A percentile compares a stretch with the other conserved stretches of the same genome.
Conservation (phyloP, 2,113 vertebrate species). For the Colistium nudipinnis region DNA sequence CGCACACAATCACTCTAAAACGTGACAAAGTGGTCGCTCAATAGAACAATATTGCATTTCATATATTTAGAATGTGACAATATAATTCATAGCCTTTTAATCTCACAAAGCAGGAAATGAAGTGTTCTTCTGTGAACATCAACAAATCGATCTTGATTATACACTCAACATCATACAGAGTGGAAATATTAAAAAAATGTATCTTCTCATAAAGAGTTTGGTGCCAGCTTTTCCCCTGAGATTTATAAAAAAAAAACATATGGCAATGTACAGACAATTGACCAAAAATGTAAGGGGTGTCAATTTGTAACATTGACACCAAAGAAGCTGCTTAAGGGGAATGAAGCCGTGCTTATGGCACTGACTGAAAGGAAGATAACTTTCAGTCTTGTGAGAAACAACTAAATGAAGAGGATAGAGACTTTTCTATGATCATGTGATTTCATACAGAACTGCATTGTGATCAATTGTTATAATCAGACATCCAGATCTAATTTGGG, state of each 20-base stretch:
- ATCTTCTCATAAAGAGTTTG: slow-evolving; percentile 8
- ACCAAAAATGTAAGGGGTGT: neutral
- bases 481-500: neutral
- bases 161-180: slow-evolving; percentile 24
- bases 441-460: neutral
- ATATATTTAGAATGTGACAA: neutral
- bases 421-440: neutral
- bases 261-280: neutral
- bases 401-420: neutral
- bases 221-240: slow-evolving; percentile 48
- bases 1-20: slow-evolving; percentile 42
- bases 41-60: neutral
- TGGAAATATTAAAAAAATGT: neutral
- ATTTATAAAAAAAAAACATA: neutral
- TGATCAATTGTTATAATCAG: slow-evolving; percentile 2
- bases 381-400: neutral
- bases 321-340: neutral
- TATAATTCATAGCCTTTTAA: slow-evolving; percentile 14
- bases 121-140: slow-evolving; percentile 22
- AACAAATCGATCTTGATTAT: no score
- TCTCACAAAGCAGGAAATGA: neutral
- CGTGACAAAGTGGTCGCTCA: slow-evolving; percentile 19
- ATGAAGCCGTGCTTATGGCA: slow-evolving; percentile 1
- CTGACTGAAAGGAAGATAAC: slow-evolving; percentile 6
- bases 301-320: neutral